Evolutionary conservation across 2,888 invertebrate genomes (phyloP).

Genomic region (Thymelicus acteon): DNA sequence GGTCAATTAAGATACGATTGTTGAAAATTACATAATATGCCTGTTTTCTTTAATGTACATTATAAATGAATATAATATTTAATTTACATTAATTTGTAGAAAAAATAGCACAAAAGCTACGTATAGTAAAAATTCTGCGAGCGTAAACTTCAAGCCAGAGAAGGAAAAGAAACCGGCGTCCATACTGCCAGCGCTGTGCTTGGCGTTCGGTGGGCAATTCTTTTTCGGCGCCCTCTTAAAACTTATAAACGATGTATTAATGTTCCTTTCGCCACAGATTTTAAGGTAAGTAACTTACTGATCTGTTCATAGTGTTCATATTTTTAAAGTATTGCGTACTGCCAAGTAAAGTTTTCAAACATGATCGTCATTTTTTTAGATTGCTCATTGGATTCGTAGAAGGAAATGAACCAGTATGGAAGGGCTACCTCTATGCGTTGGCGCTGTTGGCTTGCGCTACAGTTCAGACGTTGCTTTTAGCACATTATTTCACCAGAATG

Average conservation of each 20-base stretch:
- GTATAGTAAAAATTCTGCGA: conserved; percentile 88
- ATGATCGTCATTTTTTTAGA: conserved; percentile 68
- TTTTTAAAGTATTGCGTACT: too few species aligned
- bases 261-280: conserved; percentile 95
- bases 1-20: neutral
- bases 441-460: conserved; percentile 90
- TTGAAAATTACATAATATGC: too few species aligned
- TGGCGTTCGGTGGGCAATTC: conserved; percentile 95
- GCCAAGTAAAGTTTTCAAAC: too few species aligned
- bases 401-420: conserved; percentile 88
- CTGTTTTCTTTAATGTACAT: too few species aligned
- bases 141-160: conserved; percentile 89
- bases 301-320: neutral
- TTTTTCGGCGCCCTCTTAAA: conserved; percentile 94
- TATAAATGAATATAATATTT: too few species aligned
- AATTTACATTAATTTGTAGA: conserved; percentile 51
- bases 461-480: conserved; percentile 92
- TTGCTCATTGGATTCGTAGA: conserved; percentile 90
- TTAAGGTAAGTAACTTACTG: conserved; percentile 86
- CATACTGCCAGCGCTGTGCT: conserved; percentile 92
- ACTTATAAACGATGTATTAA: conserved; percentile 91
- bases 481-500: conserved; percentile 97
- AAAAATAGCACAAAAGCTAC: conserved; percentile 83
- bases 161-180: conserved; percentile 90
- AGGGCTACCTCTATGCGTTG: conserved; percentile 93